Evolutionary conservation across 2,797 vertebrate species (phyloP).

Genomic region (Coracias cyanogaster): DNA sequence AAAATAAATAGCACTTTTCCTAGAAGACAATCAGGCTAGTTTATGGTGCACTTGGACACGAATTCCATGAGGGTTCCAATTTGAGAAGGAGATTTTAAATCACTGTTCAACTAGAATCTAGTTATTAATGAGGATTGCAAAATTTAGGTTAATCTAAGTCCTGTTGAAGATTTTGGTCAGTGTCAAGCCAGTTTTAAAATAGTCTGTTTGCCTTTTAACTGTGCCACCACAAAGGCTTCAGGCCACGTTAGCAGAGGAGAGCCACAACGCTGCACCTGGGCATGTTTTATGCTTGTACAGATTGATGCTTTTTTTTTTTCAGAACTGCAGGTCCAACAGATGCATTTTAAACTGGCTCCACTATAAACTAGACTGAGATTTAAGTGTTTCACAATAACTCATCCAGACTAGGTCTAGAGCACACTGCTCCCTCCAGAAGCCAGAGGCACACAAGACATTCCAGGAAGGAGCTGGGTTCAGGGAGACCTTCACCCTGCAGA

Average conservation of each 20-base stretch:
- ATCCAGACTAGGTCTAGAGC: neutral
- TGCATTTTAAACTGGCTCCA: constrained; percentile 58
- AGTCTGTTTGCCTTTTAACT: constrained; percentile 17
- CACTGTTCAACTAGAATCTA: constrained; percentile 12
- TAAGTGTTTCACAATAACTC: neutral
- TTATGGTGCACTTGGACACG: constrained; percentile 49
- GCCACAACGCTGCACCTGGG: rapidly evolving
- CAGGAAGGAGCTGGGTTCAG: neutral
- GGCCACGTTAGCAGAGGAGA: neutral
- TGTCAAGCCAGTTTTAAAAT: constrained; percentile 58
- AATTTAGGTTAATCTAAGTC: neutral
- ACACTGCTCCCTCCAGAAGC: constrained; percentile 43
- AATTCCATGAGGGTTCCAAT: neutral
- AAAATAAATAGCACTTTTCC: constrained; percentile 83
- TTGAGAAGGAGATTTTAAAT: constrained; percentile 18
- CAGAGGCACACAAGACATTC: neutral
- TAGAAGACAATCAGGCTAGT: constrained; percentile 84
- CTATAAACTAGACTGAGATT: neutral
- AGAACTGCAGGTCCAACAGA: neutral
- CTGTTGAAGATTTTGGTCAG: neutral
- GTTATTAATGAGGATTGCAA: constrained; percentile 8
- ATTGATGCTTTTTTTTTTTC: neutral
- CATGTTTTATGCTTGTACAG: neutral
- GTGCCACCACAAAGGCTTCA: neutral
- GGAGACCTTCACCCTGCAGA: neutral